A percentile compares a stretch with the other conserved stretches of the same genome.
These are phyloP conservation scores for Periophthalmodon schlosseri DNA, from an alignment of 2,113 vertebrate genomes.

Conservation along the genomic window DNA sequence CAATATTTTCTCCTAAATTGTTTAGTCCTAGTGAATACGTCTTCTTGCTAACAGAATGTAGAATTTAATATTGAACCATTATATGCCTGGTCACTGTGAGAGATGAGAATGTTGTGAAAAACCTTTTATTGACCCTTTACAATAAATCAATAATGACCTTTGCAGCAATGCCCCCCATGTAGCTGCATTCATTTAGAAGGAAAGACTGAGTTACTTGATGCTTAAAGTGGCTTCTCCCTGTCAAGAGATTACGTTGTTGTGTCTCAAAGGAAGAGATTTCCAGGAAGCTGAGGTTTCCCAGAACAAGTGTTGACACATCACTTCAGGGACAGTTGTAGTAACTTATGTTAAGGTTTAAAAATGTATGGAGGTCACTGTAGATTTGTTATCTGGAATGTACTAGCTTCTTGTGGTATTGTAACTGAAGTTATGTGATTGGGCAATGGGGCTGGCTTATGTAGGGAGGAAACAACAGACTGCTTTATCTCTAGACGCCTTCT, in stretches of 20 bases:
- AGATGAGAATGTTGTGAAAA: neutral
- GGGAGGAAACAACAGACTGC: neutral
- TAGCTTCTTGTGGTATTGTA: no score
- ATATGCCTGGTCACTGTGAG: neutral
- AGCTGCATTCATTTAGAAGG: neutral
- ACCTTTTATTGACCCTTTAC: neutral
- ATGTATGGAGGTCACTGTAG: neutral
- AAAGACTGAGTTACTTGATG: neutral
- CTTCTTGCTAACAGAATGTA: neutral
- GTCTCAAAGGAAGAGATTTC: conserved; percentile 22
- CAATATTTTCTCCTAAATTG: no score
- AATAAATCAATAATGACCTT: conserved; percentile 6
- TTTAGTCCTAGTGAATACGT: neutral
- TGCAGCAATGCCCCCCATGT: neutral
- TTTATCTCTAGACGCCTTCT: neutral
- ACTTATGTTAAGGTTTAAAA: conserved; percentile 12
- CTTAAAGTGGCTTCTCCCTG: conserved; percentile 8
- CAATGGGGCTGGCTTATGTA: neutral
- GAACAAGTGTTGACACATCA: conserved; percentile 41
- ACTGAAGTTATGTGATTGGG: neutral
- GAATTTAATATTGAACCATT: neutral
- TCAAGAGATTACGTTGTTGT: conserved; percentile 8
- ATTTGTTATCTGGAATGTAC: neutral
- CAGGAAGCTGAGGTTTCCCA: conserved; percentile 7
- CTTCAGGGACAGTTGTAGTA: conserved; percentile 11